phyloP scores from a whole-genome alignment of 2,113 vertebrate genomes.

The Sphaerodactylus townsendi region DNA sequence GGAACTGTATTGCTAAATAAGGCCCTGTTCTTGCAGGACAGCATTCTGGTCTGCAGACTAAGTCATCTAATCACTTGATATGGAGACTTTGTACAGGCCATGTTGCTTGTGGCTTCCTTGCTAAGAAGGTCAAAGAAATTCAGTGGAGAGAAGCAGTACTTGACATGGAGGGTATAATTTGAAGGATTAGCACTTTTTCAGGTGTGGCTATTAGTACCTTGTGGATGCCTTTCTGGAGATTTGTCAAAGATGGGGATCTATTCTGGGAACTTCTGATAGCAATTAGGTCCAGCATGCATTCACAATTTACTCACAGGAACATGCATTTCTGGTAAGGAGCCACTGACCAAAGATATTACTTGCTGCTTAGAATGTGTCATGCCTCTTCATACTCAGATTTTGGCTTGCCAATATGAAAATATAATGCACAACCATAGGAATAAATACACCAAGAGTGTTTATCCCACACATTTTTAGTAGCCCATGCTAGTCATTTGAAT shows the following conservation, averaged over 20 bases:
- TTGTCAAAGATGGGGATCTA: not conserved
- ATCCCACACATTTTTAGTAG: not conserved
- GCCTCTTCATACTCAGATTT: not conserved
- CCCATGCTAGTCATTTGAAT: not conserved
- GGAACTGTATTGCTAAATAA: accelerated
- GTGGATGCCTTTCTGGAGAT: not conserved
- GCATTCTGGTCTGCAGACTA: not conserved
- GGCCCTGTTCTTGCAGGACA: accelerated
- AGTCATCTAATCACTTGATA: not conserved
- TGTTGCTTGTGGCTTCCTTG: not conserved
- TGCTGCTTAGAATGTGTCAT: not conserved
- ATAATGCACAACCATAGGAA: not conserved
- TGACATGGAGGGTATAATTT: no score
- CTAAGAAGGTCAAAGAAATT: not conserved
- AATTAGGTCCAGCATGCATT: not conserved
- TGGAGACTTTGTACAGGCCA: not conserved
- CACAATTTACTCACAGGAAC: not conserved
- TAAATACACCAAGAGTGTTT: not conserved
- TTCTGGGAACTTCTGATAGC: not conserved
- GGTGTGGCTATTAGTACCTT: not conserved
- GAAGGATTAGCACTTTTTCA: not conserved
- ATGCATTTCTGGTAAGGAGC: not conserved
- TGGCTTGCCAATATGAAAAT: not conserved
- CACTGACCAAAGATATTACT: not conserved
- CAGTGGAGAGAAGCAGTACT: not conserved